Evolutionary conservation across 2,888 invertebrate genomes (phyloP), one percentile per base, ranked within the genome.

Genomic region (Cryptocephalus primarius): DNA sequence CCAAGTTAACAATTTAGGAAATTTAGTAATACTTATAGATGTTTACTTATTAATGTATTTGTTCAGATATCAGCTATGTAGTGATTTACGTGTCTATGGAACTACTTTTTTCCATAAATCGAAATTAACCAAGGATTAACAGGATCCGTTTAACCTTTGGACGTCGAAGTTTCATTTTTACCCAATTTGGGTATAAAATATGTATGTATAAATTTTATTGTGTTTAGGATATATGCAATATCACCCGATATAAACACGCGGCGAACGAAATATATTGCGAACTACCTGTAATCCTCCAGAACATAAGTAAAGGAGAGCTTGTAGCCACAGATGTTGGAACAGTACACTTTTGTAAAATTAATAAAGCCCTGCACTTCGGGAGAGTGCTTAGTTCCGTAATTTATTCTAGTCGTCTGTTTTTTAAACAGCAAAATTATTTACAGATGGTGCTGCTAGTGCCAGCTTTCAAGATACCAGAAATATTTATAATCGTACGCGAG

Each of bases 331-430:
- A 56, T 56, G 56, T 53, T 46, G 43, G 43, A 44, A 48, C 49
- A 53, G 48, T 48, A 48, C 51, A 54, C 48, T 52, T 48, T 48
- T 51, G 50, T 45, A 49, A 54, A 57, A 55, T 57, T 56, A 57
- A 57, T 56, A 57, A 50, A 55, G 50, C 48, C 34, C 47, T 33
- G 45, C 47, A 49, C 44, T 45, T 53, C 53, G 36, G 12, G 12
- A 36, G 49, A 54, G 45, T 50, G 50, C 51, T 54, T 33, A 44
- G 46, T 50, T 49, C 45, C 34, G 39, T 50, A 56, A 55, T 57
- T 53, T 54, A 55, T 55, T 53, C 51, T 46, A 45, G 48, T 51
- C 49, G 34, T 51, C 51, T 47, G 47, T 48, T 52, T 53, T 52
- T 53, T 53, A 48, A 53, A 50, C 43, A 46, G 40, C 43, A 38